These are phyloP conservation scores for Folsomia candida DNA, from an alignment of 2,888 invertebrate genomes.

Conservation along the genomic window DNA sequence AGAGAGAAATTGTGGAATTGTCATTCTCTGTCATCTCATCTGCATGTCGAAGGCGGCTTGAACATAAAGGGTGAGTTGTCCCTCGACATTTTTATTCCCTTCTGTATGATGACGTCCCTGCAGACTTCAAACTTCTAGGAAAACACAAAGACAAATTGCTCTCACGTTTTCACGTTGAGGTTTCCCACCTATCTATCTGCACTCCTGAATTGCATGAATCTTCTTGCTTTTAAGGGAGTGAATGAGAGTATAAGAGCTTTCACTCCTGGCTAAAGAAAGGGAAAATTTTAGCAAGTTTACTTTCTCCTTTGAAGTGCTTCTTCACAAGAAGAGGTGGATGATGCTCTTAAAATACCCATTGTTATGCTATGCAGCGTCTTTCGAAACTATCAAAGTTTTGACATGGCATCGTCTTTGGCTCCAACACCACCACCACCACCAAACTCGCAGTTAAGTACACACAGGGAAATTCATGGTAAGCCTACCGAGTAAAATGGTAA, in stretches of 20 bases:
- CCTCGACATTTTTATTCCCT: conserved; percentile 9
- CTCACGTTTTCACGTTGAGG: conserved; percentile 19
- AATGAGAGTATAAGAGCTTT: not conserved
- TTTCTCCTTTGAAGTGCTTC: conserved; percentile 17
- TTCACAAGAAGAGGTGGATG: conserved; percentile 1
- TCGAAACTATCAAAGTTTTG: not conserved
- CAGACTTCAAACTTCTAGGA: conserved; percentile 15
- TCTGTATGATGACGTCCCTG: conserved; percentile 16
- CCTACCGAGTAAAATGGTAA: not conserved
- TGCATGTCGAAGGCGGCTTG: conserved; percentile 7
- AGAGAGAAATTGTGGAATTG: conserved; percentile 12
- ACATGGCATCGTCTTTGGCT: not conserved
- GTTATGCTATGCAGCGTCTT: conserved; percentile 18
- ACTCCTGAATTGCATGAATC: not conserved
- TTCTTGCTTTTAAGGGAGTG: not conserved
- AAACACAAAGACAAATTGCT: conserved; percentile 20
- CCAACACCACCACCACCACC: not conserved
- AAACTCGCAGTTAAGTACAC: not conserved
- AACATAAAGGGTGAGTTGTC: not conserved
- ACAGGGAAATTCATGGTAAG: not conserved
- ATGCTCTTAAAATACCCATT: conserved; percentile 14
- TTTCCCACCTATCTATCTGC: not conserved
- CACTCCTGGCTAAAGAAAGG: not conserved
- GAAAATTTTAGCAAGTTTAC: conserved; percentile 14
- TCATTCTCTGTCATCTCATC: conserved; percentile 19